phyloP scores from a whole-genome alignment of 2,888 invertebrate species.

The Hartigia nigra region DNA sequence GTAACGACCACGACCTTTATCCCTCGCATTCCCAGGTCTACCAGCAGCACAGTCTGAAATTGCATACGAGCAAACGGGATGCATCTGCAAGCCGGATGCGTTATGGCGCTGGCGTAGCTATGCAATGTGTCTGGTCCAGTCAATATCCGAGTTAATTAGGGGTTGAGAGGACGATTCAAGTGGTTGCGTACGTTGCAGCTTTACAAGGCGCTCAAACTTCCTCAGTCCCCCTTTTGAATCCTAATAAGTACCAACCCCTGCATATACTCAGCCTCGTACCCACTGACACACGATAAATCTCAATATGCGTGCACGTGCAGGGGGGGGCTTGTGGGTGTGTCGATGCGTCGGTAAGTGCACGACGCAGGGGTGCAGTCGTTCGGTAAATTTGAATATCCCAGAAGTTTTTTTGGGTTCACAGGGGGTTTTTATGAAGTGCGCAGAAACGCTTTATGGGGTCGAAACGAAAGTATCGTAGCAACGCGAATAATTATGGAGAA shows the following conservation, averaged over 20 bases:
- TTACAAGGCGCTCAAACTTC: background rate
- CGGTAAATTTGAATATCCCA: background rate
- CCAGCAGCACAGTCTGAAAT: background rate
- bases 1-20: background rate
- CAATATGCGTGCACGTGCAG: slow-evolving; percentile 2
- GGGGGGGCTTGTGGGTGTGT: background rate
- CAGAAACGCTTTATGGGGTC: background rate
- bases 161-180: slow-evolving; percentile 39
- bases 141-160: slow-evolving; percentile 49
- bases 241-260: background rate
- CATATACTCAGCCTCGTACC: background rate
- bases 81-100: background rate
- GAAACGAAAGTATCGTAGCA: background rate
- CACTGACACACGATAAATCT: background rate
- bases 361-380: slow-evolving; percentile 8
- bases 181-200: background rate
- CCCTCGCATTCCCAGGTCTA: background rate
- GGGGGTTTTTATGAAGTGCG: background rate
- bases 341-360: slow-evolving; percentile 19
- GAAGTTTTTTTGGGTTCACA: background rate
- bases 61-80: background rate
- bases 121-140: slow-evolving; percentile 30
- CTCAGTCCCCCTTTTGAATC: background rate
- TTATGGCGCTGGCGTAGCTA: background rate
- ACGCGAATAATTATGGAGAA: background rate